These are phyloP conservation scores for Caenorhabditis doughertyi DNA, from an alignment of 2,888 invertebrate genomes.

Conservation along the genomic window DNA sequence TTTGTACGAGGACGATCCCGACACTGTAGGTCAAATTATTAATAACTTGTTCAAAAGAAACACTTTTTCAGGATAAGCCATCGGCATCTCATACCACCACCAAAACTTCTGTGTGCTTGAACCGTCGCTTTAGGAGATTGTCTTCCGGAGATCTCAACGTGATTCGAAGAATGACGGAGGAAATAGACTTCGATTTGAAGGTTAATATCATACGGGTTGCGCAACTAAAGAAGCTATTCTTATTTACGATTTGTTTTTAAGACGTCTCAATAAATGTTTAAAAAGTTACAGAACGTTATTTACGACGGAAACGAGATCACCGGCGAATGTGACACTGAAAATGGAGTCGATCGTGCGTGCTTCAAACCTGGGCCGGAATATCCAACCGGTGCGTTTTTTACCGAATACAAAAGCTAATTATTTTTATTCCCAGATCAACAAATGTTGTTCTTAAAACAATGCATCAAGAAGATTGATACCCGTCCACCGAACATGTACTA, in stretches of 20 bases:
- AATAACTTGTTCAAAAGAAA: background rate
- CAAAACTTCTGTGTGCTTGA: background rate
- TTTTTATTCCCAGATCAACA: slow-evolving; percentile 37
- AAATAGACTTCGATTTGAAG: slow-evolving; percentile 51
- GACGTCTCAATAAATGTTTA: background rate
- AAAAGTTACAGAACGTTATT: slow-evolving; percentile 53
- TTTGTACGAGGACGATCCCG: slow-evolving; percentile 33
- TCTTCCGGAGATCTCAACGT: slow-evolving; percentile 60
- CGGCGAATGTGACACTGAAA: slow-evolving; percentile 42
- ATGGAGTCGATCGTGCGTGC: slow-evolving; percentile 44
- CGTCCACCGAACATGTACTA: slow-evolving; percentile 61
- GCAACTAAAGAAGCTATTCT: background rate
- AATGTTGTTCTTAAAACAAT: slow-evolving; percentile 61
- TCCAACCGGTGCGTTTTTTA: slow-evolving; percentile 19
- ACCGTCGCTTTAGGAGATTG: slow-evolving; percentile 44
- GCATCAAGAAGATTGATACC: slow-evolving; percentile 50
- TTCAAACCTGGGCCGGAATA: slow-evolving; percentile 54
- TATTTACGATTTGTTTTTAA: background rate
- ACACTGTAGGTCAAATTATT: background rate
- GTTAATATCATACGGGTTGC: background rate
- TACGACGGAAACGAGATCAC: slow-evolving; percentile 59
- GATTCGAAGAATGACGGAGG: slow-evolving; percentile 60
- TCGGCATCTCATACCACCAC: background rate
- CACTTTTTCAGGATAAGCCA: slow-evolving; percentile 10
- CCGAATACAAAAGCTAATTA: background rate